Base-by-base conservation (phyloP, 2,888 invertebrate species). In the Galerucella calmariensis region DNA sequence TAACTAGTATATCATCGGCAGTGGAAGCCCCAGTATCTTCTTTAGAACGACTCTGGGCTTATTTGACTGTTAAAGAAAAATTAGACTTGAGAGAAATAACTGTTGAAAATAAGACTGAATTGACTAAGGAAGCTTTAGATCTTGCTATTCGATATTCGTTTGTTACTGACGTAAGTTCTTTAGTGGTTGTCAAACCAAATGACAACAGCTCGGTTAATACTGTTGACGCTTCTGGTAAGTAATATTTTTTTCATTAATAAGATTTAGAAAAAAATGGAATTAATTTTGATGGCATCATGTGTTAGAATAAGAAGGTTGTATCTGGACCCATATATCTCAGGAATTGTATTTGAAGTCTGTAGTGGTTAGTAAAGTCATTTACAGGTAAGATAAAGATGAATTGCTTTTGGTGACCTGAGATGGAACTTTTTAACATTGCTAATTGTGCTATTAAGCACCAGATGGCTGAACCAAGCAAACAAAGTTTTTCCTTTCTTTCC, bases 121-220 rank as follows among this genome's bases (percentile, higher is more conserved):
- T 89, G 78, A 69, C 66, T 11, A 88, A 90, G 80, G 88, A 88
- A 79, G 91, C 91, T 0, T 85, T 92, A 11, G 86, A 88, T 27
- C 84, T 92, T 27, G 90, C 92, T 4, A 85, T 92, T 44, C 89
- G 90, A 71, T 83, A 83, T 69, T 80, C 80, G 8, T 92, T 93
- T 84, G 92, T 93, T 16, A 93, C 93, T 0, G 90, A 92, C 4
- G 87, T 93, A 69, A 93, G 92, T 2, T 92, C 92, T 0, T 85
- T 93, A 75, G 91, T 93, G 48, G 92, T 93, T 2, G 91, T 91
- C 10, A 92, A 92, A 81, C 92, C 92, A 0, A 90, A 90, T 81
- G 88, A 73, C 9, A 73, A 69, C 6, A 66, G 59, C 62, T 72
- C 79, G n/a, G 79, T 81, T n/a, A 66, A 80, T 69, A 78, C 78